A percentile compares a stretch with the other conserved stretches of the same genome.
phyloP scores from a whole-genome alignment of 2,113 vertebrate genomes.

The Corythoichthys haematopterus region DNA sequence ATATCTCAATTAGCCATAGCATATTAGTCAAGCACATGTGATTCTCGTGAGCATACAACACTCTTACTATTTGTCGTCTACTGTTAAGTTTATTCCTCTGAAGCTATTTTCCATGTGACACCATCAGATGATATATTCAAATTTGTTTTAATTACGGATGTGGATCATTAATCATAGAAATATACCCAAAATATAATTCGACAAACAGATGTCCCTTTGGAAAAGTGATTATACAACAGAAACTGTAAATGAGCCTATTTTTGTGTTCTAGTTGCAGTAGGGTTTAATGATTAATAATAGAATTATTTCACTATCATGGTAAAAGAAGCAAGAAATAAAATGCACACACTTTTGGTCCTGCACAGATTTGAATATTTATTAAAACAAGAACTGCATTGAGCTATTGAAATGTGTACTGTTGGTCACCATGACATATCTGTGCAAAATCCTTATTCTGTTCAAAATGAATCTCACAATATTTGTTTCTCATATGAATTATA shows the following conservation, averaged over 20 bases:
- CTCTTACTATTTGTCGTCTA: conserved; percentile 9
- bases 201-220: neutral
- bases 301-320: neutral
- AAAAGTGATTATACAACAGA: neutral
- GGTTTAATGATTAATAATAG: too few relatives aligned
- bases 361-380: conserved; percentile 29
- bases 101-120: neutral
- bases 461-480: neutral
- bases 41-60: neutral
- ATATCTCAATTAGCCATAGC: conserved; percentile 42
- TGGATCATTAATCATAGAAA: neutral
- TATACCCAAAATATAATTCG: neutral
- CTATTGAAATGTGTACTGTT: neutral
- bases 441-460: neutral
- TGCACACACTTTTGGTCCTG: neutral
- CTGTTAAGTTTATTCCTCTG: neutral
- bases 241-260: neutral
- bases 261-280: neutral
- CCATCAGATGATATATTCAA: neutral
- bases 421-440: neutral
- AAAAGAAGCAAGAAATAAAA: neutral
- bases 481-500: neutral
- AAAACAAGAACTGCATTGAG: conserved; percentile 1
- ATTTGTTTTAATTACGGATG: neutral
- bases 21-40: conserved; percentile 47